These are phyloP conservation scores for Dinothrombium tinctorium DNA, from an alignment of 1,140 invertebrate species.

Conservation along the genomic window DNA sequence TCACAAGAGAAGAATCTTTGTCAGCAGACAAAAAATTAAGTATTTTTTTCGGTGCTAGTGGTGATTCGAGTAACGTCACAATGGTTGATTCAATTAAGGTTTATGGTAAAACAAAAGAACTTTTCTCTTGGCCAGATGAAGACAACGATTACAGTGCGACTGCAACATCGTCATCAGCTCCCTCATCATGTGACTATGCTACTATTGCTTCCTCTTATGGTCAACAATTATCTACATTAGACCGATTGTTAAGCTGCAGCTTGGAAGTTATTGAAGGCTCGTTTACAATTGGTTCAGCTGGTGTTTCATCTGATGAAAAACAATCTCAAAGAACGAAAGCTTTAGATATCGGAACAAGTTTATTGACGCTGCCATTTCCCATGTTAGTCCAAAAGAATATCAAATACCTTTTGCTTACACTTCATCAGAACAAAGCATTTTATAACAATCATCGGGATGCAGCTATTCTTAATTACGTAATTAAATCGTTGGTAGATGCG, in stretches of 20 bases:
- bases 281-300: slow-evolving; percentile 22
- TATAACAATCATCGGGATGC: slow-evolving; percentile 45
- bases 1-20: slow-evolving; percentile 78
- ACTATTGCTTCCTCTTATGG: not conserved
- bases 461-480: slow-evolving; percentile 8
- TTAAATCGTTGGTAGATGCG: slow-evolving; percentile 1
- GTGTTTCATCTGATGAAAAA: slow-evolving; percentile 11
- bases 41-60: slow-evolving; percentile 66
- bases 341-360: slow-evolving; percentile 42
- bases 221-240: not conserved
- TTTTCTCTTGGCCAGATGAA: slow-evolving; percentile 91
- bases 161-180: not conserved
- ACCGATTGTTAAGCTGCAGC: slow-evolving; percentile 37
- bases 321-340: slow-evolving; percentile 27
- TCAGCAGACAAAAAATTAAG: slow-evolving; percentile 65
- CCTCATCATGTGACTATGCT: not conserved
- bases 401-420: slow-evolving; percentile 44
- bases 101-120: slow-evolving; percentile 79
- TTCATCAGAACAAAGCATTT: slow-evolving; percentile 39
- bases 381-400: slow-evolving; percentile 25
- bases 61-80: slow-evolving; percentile 59
- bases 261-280: slow-evolving; percentile 47
- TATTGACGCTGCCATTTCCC: slow-evolving; percentile 61
- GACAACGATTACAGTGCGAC: slow-evolving; percentile 36
- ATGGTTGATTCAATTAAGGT: slow-evolving; percentile 83